Conservation (phyloP, 2,888 invertebrate species). For the Biston stratarius region DNA sequence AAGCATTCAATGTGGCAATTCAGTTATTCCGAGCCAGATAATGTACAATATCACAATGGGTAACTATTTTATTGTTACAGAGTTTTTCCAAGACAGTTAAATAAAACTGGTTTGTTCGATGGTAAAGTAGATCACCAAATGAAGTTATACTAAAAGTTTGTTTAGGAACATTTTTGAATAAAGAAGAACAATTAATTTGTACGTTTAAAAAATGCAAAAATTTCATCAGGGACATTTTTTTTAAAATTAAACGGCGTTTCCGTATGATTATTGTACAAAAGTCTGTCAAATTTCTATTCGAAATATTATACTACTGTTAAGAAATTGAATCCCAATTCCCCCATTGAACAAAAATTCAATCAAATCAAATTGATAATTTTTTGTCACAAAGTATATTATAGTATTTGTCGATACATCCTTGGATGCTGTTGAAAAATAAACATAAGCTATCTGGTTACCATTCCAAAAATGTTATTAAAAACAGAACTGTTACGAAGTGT, state of each 20-base stretch:
- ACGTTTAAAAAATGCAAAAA: too few relatives aligned
- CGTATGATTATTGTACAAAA: too few relatives aligned
- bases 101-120: conserved; percentile 6
- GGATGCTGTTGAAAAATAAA: conserved; percentile 23
- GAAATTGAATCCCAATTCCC: too few relatives aligned
- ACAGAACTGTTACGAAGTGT: conserved; percentile 31
- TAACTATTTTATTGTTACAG: conserved; percentile 40
- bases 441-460: conserved; percentile 8
- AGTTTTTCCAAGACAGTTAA: conserved; percentile 15
- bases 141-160: background rate
- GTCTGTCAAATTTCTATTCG: too few relatives aligned
- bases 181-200: too few relatives aligned
- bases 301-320: too few relatives aligned
- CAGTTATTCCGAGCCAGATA: conserved; percentile 42
- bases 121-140: conserved; percentile 4
- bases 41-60: conserved; percentile 43
- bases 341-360: too few relatives aligned
- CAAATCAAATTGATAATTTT: too few relatives aligned
- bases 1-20: conserved; percentile 46
- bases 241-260: too few relatives aligned
- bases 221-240: too few relatives aligned
- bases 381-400: background rate
- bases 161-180: too few relatives aligned
- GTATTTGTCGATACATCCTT: background rate
- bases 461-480: conserved; percentile 34